phyloP scores from a whole-genome alignment of 2,113 vertebrate species.

The Gracilinanus agilis region DNA sequence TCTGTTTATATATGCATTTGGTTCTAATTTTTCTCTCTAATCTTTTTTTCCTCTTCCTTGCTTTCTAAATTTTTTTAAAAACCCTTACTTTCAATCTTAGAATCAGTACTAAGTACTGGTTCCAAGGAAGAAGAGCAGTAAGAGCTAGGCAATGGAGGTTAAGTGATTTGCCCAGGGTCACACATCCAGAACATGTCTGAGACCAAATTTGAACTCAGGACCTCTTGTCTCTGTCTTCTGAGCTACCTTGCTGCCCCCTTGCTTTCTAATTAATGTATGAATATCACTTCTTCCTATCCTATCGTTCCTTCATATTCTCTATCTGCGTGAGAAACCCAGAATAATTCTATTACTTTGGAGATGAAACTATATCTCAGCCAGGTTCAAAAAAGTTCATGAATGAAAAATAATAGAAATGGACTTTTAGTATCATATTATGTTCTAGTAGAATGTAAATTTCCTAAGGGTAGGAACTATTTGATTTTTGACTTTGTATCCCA shows the following conservation, averaged over 20 bases:
- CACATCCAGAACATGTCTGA: no score
- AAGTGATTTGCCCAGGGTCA: no score
- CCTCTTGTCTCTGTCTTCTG: no score
- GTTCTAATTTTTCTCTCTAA: not conserved
- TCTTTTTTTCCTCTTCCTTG: not conserved
- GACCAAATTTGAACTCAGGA: no score
- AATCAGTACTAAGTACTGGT: no score
- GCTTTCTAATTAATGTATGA: not conserved
- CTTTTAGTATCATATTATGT: not conserved
- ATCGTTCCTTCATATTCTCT: no score
- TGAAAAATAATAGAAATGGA: not conserved
- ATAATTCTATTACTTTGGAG: not conserved
- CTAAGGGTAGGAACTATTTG: not conserved
- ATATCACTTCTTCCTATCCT: not conserved
- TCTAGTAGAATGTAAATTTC: not conserved
- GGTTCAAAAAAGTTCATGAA: not conserved
- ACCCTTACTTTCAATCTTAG: no score
- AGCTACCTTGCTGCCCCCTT: no score
- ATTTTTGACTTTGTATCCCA: no score
- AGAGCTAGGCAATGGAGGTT: no score
- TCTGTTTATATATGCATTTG: not conserved
- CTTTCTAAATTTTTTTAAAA: not conserved
- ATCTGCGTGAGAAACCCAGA: not conserved
- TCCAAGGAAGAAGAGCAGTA: no score
- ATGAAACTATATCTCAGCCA: not conserved